Percentiles rank a stretch among this genome's conserved stretches.
These are phyloP conservation scores for Forbesichthys agassizii DNA, from an alignment of 2,113 vertebrate genomes.

Conservation along the genomic window DNA sequence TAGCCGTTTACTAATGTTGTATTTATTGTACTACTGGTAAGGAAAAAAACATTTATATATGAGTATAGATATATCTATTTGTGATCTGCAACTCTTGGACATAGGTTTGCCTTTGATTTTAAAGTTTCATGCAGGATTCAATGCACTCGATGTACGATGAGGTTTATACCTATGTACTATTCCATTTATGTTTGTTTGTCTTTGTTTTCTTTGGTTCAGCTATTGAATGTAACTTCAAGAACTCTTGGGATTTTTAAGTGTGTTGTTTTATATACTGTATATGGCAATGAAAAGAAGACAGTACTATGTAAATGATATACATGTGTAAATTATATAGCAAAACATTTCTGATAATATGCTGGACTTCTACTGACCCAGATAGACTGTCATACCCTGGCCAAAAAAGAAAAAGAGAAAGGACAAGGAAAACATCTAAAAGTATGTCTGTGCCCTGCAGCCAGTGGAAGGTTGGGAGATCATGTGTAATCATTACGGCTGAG, in stretches of 20 bases:
- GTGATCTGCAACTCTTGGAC: constrained; percentile 76
- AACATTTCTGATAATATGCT: constrained; percentile 69
- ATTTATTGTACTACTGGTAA: constrained; percentile 78
- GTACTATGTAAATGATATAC: constrained; percentile 73
- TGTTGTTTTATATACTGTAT: constrained; percentile 70
- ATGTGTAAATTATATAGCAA: constrained; percentile 72
- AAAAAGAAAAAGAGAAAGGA: constrained; percentile 1
- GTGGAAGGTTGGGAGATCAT: constrained; percentile 25
- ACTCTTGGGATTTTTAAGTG: constrained; percentile 72
- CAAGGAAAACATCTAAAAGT: constrained; percentile 30
- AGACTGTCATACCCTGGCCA: constrained; percentile 23
- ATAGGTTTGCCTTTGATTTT: constrained; percentile 68
- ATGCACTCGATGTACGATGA: constrained; percentile 66
- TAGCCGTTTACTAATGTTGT: constrained; percentile 81
- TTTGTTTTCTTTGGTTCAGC: constrained; percentile 68
- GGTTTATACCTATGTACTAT: constrained; percentile 68
- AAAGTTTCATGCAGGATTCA: constrained; percentile 63
- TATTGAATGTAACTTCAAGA: constrained; percentile 77
- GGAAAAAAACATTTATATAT: constrained; percentile 74
- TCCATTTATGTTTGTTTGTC: constrained; percentile 57
- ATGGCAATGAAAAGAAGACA: constrained; percentile 41
- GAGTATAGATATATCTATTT: constrained; percentile 75
- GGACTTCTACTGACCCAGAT: constrained; percentile 59
- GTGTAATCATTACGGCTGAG: constrained; percentile 49
- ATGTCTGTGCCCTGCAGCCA: constrained; percentile 35